These are phyloP conservation scores for Pangasius macronema DNA, from an alignment of 2,797 vertebrate genomes.

Conservation along the genomic window DNA sequence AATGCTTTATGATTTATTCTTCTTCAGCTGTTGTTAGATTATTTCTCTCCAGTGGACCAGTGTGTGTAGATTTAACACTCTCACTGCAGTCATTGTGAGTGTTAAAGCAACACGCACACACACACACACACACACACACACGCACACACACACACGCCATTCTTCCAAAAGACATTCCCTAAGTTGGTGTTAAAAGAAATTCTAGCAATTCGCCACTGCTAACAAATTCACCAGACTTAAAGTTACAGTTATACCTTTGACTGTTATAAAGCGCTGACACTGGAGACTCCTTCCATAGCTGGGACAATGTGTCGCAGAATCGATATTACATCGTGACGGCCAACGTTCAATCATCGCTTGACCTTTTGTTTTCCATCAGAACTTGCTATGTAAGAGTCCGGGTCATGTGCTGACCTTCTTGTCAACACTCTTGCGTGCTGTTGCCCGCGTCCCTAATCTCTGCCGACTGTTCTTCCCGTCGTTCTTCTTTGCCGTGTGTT, in stretches of 20 bases:
- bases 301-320: not conserved
- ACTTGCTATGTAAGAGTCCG: not conserved
- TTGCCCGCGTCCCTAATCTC: not conserved
- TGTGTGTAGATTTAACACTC: conserved; percentile 15
- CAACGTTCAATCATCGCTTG: not conserved
- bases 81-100: not conserved
- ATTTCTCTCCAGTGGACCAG: not conserved
- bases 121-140: conserved; percentile 15
- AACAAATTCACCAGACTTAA: not conserved
- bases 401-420: not conserved
- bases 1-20: conserved; percentile 4
- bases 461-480: not conserved
- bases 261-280: not conserved
- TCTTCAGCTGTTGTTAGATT: not conserved
- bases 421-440: not conserved
- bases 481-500: not conserved
- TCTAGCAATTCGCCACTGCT: not conserved
- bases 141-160: not conserved
- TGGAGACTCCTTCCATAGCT: not conserved
- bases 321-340: not conserved
- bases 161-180: not conserved
- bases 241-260: not conserved
- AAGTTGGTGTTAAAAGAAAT: not conserved
- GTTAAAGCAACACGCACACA: not conserved
- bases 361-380: not conserved